Conservation (phyloP, 2,888 invertebrate species). For the Anthoptus insignis region DNA sequence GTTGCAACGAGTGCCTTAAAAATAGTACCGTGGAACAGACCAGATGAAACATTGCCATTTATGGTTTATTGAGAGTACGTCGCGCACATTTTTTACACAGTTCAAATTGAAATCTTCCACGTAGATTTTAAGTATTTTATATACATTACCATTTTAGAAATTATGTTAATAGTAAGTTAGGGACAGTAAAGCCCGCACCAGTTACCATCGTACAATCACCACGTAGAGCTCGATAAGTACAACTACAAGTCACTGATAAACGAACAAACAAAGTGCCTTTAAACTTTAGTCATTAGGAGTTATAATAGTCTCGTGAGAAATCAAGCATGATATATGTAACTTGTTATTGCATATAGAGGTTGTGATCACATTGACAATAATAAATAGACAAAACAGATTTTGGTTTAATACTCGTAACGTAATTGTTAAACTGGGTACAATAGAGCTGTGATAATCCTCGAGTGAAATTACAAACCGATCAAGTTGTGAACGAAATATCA, state of each 20-base stretch:
- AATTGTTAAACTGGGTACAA: conserved; percentile 48
- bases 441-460: conserved; percentile 53
- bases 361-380: conserved; percentile 59
- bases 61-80: conserved; percentile 54
- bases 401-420: conserved; percentile 17
- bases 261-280: conserved; percentile 78
- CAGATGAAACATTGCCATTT: conserved; percentile 70
- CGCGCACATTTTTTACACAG: conserved; percentile 61
- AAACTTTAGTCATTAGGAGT: conserved; percentile 84
- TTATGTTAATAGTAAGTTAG: conserved; percentile 73
- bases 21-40: conserved; percentile 55
- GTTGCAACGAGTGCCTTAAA: conserved; percentile 72
- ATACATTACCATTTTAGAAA: conserved; percentile 85
- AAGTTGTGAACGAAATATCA: neutral
- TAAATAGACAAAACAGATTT: conserved; percentile 7
- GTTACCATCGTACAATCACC: conserved; percentile 86
- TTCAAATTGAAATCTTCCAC: conserved; percentile 76
- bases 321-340: conserved; percentile 55
- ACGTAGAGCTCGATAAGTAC: conserved; percentile 81
- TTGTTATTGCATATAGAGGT: conserved; percentile 70
- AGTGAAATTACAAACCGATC: conserved; percentile 38
- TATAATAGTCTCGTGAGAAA: conserved; percentile 69
- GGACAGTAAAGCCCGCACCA: conserved; percentile 63
- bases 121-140: conserved; percentile 79
- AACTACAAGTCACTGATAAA: conserved; percentile 75